Evolutionary conservation across 2,113 vertebrate species (phyloP).

Genomic region (Phodopus roborovskii): DNA sequence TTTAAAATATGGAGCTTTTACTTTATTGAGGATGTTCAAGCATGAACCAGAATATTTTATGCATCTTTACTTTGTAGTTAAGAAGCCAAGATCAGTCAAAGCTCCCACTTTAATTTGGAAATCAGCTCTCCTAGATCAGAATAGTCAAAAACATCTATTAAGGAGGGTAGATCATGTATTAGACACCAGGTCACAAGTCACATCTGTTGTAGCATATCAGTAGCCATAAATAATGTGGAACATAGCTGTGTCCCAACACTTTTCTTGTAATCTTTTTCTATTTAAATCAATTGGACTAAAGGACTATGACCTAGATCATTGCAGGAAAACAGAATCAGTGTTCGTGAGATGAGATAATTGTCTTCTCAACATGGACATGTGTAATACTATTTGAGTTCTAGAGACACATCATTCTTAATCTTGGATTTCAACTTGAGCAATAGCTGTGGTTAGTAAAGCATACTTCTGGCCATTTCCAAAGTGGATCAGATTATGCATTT

Average conservation of each 20-base stretch:
- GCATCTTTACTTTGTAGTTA: not conserved
- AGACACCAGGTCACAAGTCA: not conserved
- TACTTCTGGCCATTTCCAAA: not conserved
- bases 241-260: not conserved
- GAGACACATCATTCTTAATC: not conserved
- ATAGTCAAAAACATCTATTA: not conserved
- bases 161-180: not conserved
- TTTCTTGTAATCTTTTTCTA: conserved; percentile 20
- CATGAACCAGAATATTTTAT: not conserved
- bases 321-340: not conserved
- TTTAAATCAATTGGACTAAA: not conserved
- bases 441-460: not conserved
- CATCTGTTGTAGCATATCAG: not conserved
- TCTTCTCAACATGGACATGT: not conserved
- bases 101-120: not conserved
- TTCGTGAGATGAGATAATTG: not conserved
- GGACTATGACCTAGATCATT: not conserved
- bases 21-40: not conserved
- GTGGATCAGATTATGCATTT: too few relatives aligned
- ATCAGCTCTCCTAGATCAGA: not conserved
- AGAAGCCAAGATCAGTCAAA: not conserved
- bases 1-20: not conserved
- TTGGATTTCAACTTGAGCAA: not conserved
- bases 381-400: not conserved
- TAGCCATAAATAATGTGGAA: not conserved